Percentiles rank a stretch among this genome's conserved stretches.
phyloP scores from a whole-genome alignment of 2,113 vertebrate species.

The Chamaea fasciata region DNA sequence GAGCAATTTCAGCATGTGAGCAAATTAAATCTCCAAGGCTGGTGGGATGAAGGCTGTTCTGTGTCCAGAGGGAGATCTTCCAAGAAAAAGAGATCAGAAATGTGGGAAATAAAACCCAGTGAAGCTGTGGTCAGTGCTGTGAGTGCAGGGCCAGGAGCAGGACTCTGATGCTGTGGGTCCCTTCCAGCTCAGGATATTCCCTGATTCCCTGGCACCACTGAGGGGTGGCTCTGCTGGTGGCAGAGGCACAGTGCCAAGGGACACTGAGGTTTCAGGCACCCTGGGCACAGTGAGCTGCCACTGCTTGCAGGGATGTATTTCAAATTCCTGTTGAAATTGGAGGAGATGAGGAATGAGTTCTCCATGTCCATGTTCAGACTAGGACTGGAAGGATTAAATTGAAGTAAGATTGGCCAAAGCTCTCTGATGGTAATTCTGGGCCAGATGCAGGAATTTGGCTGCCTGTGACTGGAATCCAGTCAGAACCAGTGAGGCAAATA shows the following conservation, averaged over 20 bases:
- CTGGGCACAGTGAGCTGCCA: neutral
- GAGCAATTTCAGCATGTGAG: neutral
- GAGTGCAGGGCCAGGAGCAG: neutral
- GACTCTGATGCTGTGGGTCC: neutral
- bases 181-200: neutral
- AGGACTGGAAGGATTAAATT: neutral
- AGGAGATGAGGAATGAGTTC: neutral
- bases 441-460: neutral
- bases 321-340: neutral
- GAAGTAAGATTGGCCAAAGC: neutral
- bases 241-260: neutral
- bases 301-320: neutral
- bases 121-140: neutral
- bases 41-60: neutral
- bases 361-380: neutral
- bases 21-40: neutral
- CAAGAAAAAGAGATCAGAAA: neutral
- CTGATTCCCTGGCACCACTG: rapidly evolving
- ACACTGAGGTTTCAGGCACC: neutral
- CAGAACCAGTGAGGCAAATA: neutral
- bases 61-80: neutral
- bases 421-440: neutral
- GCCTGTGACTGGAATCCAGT: neutral
- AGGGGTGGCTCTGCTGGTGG: neutral
- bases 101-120: neutral